Evolutionary conservation across 2,888 invertebrate species (phyloP), one percentile per base, ranked within the genome.

Genomic region (Drosophila formosana): DNA sequence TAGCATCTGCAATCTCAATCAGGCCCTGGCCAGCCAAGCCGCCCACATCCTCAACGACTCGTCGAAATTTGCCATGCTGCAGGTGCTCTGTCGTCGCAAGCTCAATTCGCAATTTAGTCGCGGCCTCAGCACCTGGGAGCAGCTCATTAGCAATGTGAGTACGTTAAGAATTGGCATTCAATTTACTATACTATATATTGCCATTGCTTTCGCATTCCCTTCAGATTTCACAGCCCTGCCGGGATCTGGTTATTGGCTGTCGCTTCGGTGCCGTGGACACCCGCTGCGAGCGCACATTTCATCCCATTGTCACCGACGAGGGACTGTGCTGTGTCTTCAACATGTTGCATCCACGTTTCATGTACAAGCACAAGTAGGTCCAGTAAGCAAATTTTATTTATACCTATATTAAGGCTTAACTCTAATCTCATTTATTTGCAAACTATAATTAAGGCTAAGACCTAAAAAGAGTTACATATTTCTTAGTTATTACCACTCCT

Each of bases 321-420:
- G 97, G 97, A 0, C 93, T 96, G 0, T 97, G 97, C 89, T 97
- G 97, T 91, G 95, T 96, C 4, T 97, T 97, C 90, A 97, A 97
- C 90, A 94, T 95, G 70, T 94, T 97, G 0, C 95, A 96, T 66
- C 93, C 95, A 0, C 70, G 66, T n/a, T 91, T 79, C 62, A 89
- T 91, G 90, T 89, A 78, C 52, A 62, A 78, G 45, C 74, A 82
- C 8, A 78, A 67, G 90, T 91, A 68, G 30, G 78, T 72, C 1
- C 4, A 43, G 1, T 26, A 28, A 28, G 5, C 6, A 30, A 30
- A 7, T 6, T 18, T 18, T 18, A 18, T 18, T 6, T 5, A 6
- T 6, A 30, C 0, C 30, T 6, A 7, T 30, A 18, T 18, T 18
- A 18, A 2, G 1, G 1, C 18, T 18, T 18, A 18, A 18, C 18